Evolutionary conservation across 2,888 invertebrate genomes (phyloP), one percentile per base, ranked within the genome.

Genomic region (Pristionchus arcanus): DNA sequence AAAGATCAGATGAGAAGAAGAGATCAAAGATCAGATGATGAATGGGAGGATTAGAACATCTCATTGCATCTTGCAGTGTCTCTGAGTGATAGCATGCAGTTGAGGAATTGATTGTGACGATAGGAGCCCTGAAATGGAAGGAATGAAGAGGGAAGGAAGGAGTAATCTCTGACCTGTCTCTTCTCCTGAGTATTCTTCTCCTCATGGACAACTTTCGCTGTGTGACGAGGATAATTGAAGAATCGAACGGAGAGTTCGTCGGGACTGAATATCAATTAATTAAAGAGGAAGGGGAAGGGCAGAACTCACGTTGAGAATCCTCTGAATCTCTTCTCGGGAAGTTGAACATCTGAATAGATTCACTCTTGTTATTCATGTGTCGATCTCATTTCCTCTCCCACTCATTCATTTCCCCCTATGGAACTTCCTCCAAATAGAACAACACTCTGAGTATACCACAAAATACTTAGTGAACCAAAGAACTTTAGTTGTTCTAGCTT

Each of bases 131-230:
- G 74, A 37, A 74, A 74, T 34, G 37, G 25, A 74, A 21, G n/a
- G 74, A 74, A 71, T 13, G 66, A 28, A 2, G 28, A 5, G 66
- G 66, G 28, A n/a, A 7, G n/a, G 28, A 28, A 13, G 66, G 66
- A 13, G 66, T 28, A n/a, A 28, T 13, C 21, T 9, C 49, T 15
- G n/a, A 53, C 81, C 81, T 81, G 81, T 81, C 81, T 81, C 81
- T 81, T 81, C 81, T 81, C 81, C 81, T 81, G 81, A 28, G 42
- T 49, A 53, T 42, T 81, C 81, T 49, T 81, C 81, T 81, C 81
- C 28, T 49, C 49, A 49, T 53, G 13, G 81, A 81, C n/a, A 15
- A 81, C 49, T 49, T 53, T 42, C 13, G 49, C 49, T 15, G 81
- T 53, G n/a, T 42, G 49, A 49, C 81, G 81, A 25, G 81, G 81